These are phyloP conservation scores for Copidosoma aretas DNA, from an alignment of 2,888 invertebrate genomes.

Conservation along the genomic window DNA sequence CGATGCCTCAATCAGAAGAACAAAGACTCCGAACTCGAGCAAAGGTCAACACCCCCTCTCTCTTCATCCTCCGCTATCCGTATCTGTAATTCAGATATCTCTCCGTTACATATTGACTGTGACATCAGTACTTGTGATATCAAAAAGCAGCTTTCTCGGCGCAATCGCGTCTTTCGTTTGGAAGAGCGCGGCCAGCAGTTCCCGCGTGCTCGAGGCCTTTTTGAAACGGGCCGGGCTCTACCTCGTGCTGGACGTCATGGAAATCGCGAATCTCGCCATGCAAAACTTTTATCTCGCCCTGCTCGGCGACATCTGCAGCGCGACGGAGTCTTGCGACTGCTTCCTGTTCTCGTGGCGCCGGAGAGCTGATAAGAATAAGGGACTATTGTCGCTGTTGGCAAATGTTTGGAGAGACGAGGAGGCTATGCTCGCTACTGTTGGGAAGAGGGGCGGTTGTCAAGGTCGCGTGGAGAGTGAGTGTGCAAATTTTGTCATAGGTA, in stretches of 20 bases:
- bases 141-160: conserved; percentile 55
- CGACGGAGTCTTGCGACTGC: conserved; percentile 55
- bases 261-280: conserved; percentile 55
- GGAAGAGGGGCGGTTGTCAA: conserved; percentile 45
- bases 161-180: conserved; percentile 61
- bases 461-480: conserved; percentile 59
- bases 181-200: conserved; percentile 55
- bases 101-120: neutral
- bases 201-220: conserved; percentile 53
- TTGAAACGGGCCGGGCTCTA: conserved; percentile 58
- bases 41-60: conserved; percentile 44
- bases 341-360: conserved; percentile 64
- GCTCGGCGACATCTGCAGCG: conserved; percentile 59
- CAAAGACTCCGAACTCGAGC: conserved; percentile 55
- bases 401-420: conserved; percentile 62
- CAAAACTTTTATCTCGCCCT: conserved; percentile 60
- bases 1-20: conserved; percentile 45
- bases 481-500: neutral
- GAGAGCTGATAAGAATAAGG: conserved; percentile 49
- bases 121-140: neutral
- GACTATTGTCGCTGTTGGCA: conserved; percentile 59
- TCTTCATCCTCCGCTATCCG: no score
- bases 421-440: conserved; percentile 51
- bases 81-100: no score
- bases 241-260: conserved; percentile 60